Conservation (phyloP, 2,888 invertebrate genomes). For the Protophormia terraenovae region DNA sequence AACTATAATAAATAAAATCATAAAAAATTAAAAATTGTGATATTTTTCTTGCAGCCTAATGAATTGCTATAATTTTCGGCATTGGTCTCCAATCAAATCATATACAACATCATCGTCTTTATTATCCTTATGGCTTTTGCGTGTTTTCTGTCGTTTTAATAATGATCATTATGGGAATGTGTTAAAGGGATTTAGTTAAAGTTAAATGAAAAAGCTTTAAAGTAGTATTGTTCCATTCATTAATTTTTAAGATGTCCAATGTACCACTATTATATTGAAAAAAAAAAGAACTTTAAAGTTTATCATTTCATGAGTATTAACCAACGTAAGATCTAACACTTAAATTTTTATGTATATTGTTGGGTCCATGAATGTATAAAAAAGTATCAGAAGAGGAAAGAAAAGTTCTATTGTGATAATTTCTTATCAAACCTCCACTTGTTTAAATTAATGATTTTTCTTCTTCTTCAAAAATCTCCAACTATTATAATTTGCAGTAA, state of each 20-base stretch:
- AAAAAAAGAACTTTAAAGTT: too few relatives aligned
- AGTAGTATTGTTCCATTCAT: background rate
- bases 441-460: too few relatives aligned
- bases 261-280: too few relatives aligned
- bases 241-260: too few relatives aligned
- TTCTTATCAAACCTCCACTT: too few relatives aligned
- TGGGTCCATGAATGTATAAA: too few relatives aligned
- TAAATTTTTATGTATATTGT: too few relatives aligned
- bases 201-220: background rate
- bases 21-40: slow-evolving; percentile 66
- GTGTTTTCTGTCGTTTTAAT: slow-evolving; percentile 17
- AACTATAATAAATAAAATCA: slow-evolving; percentile 61
- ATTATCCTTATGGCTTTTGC: slow-evolving; percentile 29
- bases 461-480: background rate
- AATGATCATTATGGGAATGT: background rate
- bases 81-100: slow-evolving; percentile 52
- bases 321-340: too few relatives aligned
- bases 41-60: slow-evolving; percentile 63
- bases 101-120: background rate
- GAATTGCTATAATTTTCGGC: slow-evolving; percentile 69
- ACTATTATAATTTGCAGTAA: background rate
- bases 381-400: too few relatives aligned
- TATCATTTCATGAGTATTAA: too few relatives aligned
- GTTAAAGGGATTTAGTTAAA: background rate
- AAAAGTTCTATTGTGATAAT: too few relatives aligned